A percentile compares a stretch with the other conserved stretches of the same genome.
These are phyloP conservation scores for Nomada lathburiana DNA, from an alignment of 2,888 invertebrate species.

Conservation along the genomic window DNA sequence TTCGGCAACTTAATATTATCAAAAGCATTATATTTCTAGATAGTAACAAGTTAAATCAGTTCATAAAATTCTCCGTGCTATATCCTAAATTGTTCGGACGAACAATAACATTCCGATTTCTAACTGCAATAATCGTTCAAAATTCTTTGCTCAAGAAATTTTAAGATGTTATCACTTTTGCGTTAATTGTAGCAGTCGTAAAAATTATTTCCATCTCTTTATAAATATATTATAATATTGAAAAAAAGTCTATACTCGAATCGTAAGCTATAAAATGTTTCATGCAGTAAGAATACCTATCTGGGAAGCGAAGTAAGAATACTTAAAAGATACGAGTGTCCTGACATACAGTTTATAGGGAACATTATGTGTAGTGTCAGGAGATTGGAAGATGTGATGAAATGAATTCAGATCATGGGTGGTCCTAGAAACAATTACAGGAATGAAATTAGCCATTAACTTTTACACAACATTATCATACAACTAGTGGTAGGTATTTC, in stretches of 20 bases:
- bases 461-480: not conserved
- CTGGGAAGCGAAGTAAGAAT: constrained; percentile 28
- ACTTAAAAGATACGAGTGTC: constrained; percentile 16
- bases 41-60: not conserved
- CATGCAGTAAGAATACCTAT: constrained; percentile 19
- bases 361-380: constrained; percentile 47
- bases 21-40: not conserved
- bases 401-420: constrained; percentile 70
- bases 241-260: not conserved
- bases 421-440: constrained; percentile 76
- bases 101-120: not conserved
- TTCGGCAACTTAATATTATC: not conserved
- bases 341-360: constrained; percentile 40
- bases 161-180: not conserved
- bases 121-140: not conserved
- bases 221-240: too few species aligned
- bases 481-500: not conserved
- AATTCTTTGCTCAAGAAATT: not conserved
- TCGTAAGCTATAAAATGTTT: not conserved
- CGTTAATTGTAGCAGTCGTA: not conserved
- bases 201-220: not conserved
- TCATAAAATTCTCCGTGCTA: not conserved
- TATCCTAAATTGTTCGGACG: not conserved
- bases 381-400: constrained; percentile 49
- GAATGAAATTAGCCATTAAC: constrained; percentile 48